A percentile compares a stretch with the other conserved stretches of the same genome.
Conservation (phyloP, 2,888 invertebrate genomes). For the Drosophila aldrichi region DNA sequence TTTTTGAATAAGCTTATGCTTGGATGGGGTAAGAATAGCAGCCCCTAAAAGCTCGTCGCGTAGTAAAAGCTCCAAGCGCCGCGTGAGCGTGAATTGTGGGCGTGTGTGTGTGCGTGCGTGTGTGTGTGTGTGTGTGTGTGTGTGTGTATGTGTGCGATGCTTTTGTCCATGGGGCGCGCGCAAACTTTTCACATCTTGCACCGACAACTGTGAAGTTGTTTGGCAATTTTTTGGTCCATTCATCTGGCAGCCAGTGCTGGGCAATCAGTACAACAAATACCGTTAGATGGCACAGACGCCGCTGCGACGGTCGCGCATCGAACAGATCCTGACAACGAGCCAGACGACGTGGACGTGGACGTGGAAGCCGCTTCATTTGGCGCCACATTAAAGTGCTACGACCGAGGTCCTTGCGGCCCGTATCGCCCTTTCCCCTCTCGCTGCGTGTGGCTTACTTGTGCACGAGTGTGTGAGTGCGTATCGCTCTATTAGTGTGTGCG, state of each 20-base stretch:
- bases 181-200: conserved; percentile 66
- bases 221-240: conserved; percentile 74
- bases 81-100: conserved; percentile 16
- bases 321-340: conserved; percentile 20
- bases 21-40: conserved; percentile 19
- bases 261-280: conserved; percentile 69
- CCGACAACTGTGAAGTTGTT: conserved; percentile 68
- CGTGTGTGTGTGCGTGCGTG: conserved; percentile 23
- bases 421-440: not conserved
- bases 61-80: conserved; percentile 66
- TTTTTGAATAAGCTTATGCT: conserved; percentile 28
- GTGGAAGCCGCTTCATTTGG: conserved; percentile 62
- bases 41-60: conserved; percentile 54
- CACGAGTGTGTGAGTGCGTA: not conserved
- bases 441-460: not conserved
- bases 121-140: conserved; percentile 20
- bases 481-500: conserved; percentile 9
- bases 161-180: conserved; percentile 57
- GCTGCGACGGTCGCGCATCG: conserved; percentile 41
- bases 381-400: conserved; percentile 70
- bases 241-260: conserved; percentile 58
- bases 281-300: conserved; percentile 68
- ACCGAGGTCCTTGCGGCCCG: conserved; percentile 43
- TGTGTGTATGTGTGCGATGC: conserved; percentile 18
- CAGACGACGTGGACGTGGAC: conserved; percentile 36